Conservation (phyloP, 2,113 vertebrate genomes). For the Agapornis roseicollis region DNA sequence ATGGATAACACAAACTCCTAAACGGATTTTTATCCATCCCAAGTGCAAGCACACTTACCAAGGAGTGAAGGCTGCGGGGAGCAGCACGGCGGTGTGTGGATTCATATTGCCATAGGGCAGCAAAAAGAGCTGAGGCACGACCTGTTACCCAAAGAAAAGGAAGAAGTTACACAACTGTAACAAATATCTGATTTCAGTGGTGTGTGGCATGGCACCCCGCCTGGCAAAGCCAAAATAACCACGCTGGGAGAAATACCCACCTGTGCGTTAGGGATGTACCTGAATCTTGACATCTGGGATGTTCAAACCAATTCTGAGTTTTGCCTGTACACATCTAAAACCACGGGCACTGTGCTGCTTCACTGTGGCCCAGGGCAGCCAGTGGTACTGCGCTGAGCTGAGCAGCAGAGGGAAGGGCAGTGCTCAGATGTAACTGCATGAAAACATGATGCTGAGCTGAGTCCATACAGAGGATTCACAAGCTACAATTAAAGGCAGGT, state of each 20-base stretch:
- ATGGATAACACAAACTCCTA: background rate
- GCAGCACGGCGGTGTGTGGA: accelerated
- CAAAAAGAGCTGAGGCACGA: background rate
- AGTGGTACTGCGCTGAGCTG: accelerated
- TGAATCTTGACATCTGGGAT: accelerated
- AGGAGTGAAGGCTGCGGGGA: background rate
- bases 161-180: background rate
- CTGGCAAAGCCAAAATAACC: background rate
- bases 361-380: background rate
- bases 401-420: background rate
- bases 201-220: background rate
- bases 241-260: accelerated
- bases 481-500: background rate
- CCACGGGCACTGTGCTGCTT: accelerated
- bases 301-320: accelerated
- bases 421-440: background rate
- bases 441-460: background rate
- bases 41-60: accelerated
- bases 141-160: background rate
- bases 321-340: accelerated
- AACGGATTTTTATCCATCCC: accelerated
- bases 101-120: background rate
- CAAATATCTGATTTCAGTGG: background rate
- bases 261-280: accelerated
- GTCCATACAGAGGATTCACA: background rate